These are phyloP conservation scores for Lytechinus variegatus DNA, from an alignment of 35 echinoderm and acorn worm genomes.

Conservation along the genomic window DNA sequence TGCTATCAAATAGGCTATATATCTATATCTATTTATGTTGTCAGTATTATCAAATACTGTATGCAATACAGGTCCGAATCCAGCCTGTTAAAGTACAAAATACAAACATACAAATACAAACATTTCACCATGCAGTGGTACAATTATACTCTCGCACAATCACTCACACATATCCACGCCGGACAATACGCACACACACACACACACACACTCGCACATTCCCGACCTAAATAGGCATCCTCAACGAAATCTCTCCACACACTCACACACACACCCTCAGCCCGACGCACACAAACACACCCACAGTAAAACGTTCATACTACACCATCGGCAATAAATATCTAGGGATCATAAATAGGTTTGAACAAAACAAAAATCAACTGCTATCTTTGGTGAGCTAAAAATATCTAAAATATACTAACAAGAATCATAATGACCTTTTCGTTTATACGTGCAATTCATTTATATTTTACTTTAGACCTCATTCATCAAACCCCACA, in stretches of 20 bases:
- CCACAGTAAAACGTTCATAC: neutral
- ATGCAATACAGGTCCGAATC: conserved; percentile 1
- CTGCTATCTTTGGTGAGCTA: neutral
- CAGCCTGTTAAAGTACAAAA: neutral
- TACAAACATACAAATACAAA: neutral
- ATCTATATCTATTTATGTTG: neutral
- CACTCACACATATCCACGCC: neutral
- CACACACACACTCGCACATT: too few species aligned
- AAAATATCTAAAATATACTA: neutral
- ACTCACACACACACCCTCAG: neutral
- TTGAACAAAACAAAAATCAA: neutral
- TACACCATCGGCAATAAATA: neutral
- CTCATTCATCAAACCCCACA: too few species aligned
- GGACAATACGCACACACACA: neutral
- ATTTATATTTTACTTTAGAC: too few species aligned
- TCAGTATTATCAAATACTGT: neutral
- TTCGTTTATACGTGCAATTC: too few species aligned
- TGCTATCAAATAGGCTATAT: neutral
- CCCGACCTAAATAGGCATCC: too few species aligned
- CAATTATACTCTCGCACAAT: too few species aligned
- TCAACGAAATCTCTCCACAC: too few species aligned
- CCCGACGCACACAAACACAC: neutral
- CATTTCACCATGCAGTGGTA: too few species aligned
- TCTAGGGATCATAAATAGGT: neutral
- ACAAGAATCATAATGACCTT: neutral